Percentiles rank a stretch among this genome's conserved stretches.
Conservation (phyloP, 1,140 invertebrate genomes). For the Drosophila willistoni region DNA sequence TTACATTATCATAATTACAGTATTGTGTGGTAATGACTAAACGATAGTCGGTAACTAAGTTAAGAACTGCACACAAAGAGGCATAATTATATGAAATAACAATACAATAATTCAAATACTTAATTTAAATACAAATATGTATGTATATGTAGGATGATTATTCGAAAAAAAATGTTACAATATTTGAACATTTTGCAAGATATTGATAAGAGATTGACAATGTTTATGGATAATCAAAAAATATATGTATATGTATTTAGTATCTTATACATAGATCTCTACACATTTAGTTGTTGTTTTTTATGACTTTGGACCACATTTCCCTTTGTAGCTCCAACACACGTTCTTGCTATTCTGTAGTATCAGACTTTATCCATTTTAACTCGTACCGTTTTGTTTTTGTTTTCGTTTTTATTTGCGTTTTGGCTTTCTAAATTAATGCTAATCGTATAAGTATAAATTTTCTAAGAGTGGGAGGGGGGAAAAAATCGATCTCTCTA, state of each 20-base stretch:
- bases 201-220: background rate
- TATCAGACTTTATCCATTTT: constrained; percentile 68
- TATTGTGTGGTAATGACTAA: background rate
- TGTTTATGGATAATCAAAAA: constrained; percentile 31
- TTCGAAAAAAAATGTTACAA: background rate
- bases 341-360: constrained; percentile 6
- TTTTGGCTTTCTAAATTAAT: background rate
- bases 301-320: constrained; percentile 61
- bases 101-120: background rate
- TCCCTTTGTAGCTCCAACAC: too few relatives aligned
- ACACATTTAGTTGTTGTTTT: constrained; percentile 50
- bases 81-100: background rate
- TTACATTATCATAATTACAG: background rate
- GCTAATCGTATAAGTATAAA: constrained; percentile 35
- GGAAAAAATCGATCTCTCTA: constrained; percentile 69
- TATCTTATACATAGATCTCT: constrained; percentile 32
- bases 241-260: constrained; percentile 30
- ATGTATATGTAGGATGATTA: background rate
- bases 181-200: background rate
- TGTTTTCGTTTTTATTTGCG: constrained; percentile 23
- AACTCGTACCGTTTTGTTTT: constrained; percentile 20
- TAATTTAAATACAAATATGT: background rate
- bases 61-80: constrained; percentile 6
- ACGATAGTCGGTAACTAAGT: background rate
- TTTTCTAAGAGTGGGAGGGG: constrained; percentile 32